Conservation (phyloP, 2,888 invertebrate genomes). For the Torymus tubicola region DNA sequence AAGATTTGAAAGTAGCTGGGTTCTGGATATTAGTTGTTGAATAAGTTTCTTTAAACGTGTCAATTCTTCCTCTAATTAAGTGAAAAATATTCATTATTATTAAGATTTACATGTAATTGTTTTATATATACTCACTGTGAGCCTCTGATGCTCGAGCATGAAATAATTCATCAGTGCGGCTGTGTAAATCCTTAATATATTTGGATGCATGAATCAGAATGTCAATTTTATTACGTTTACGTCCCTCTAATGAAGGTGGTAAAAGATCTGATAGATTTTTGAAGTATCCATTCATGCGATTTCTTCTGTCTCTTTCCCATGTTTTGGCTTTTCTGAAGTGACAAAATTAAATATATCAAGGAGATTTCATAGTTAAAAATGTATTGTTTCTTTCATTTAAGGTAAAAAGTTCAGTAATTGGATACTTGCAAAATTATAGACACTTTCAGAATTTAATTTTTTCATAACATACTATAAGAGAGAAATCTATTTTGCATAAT, state of each 20-base stretch:
- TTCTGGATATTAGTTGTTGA: slow-evolving; percentile 70
- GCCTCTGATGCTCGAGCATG: slow-evolving; percentile 70
- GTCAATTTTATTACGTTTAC: slow-evolving; percentile 80
- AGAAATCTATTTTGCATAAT: no score
- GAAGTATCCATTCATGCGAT: slow-evolving; percentile 81
- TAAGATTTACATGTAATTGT: slow-evolving; percentile 16
- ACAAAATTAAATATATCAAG: slow-evolving; percentile 14
- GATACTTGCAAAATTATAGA: no score
- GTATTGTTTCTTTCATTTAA: no score
- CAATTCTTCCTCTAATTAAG: slow-evolving; percentile 71
- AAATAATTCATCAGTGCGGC: slow-evolving; percentile 71
- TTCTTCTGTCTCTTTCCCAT: slow-evolving; percentile 84
- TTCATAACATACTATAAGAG: no score
- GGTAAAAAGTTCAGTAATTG: no score
- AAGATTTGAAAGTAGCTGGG: slow-evolving; percentile 71
- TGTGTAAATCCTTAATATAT: slow-evolving; percentile 74
- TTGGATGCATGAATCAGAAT: slow-evolving; percentile 74
- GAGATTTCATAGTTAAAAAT: slow-evolving; percentile 27
- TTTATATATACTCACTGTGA: slow-evolving; percentile 67
- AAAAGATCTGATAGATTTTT: slow-evolving; percentile 77
- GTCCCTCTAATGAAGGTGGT: slow-evolving; percentile 79
- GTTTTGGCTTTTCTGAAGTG: slow-evolving; percentile 80
- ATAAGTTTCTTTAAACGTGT: slow-evolving; percentile 72
- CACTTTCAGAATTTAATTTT: no score
- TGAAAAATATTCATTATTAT: slow-evolving; percentile 35